These are phyloP conservation scores for Gallinago nigripennis DNA, from an alignment of 2,797 vertebrate genomes.

Conservation along the genomic window DNA sequence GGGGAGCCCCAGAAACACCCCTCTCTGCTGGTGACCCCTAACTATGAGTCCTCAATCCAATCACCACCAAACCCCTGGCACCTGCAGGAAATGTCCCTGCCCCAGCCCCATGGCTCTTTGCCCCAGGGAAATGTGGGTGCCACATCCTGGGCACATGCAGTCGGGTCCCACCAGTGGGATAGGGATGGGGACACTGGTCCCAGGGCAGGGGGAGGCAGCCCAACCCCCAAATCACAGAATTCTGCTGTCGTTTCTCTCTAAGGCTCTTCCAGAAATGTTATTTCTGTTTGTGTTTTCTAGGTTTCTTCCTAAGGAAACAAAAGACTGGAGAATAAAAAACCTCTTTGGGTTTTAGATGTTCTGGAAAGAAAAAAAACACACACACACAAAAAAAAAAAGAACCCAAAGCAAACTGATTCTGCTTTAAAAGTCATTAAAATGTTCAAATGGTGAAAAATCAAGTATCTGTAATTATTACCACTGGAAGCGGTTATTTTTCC, in stretches of 20 bases:
- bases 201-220: not conserved
- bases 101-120: not conserved
- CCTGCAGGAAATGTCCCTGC: not conserved
- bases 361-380: not conserved
- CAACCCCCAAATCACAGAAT: not conserved
- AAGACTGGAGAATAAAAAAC: not conserved
- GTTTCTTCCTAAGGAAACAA: not conserved
- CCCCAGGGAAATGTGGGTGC: fast-evolving
- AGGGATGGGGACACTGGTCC: not conserved
- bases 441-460: not conserved
- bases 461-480: not conserved
- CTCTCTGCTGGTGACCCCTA: not conserved
- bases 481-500: not conserved
- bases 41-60: fast-evolving
- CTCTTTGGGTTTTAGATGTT: not conserved
- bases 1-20: not conserved
- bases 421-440: conserved; percentile 12
- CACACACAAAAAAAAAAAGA: no score
- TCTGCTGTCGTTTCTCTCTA: not conserved
- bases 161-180: fast-evolving
- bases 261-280: not conserved
- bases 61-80: not conserved
- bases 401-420: not conserved
- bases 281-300: not conserved
- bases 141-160: not conserved